Percentiles rank a stretch among this genome's conserved stretches.
Conservation (phyloP, 2,888 invertebrate species). For the Sphaerophoria taeniata region DNA sequence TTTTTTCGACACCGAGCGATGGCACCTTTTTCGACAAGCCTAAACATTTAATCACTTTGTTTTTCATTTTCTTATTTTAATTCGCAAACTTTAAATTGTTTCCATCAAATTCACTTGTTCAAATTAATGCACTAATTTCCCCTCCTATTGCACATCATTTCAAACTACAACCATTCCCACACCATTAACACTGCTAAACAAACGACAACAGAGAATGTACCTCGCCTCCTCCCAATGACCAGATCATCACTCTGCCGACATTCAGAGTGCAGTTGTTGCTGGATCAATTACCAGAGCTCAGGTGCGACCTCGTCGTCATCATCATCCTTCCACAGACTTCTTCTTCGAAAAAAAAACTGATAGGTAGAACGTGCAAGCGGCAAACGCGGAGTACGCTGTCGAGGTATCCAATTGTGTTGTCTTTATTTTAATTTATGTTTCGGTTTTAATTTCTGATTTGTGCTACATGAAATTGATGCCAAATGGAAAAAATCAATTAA, state of each 20-base stretch:
- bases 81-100: neutral
- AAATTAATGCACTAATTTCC: neutral
- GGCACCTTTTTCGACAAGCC: too few species aligned
- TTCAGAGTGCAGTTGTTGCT: constrained; percentile 53
- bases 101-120: constrained; percentile 10
- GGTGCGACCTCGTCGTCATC: constrained; percentile 67
- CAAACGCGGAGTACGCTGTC: constrained; percentile 14
- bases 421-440: constrained; percentile 74
- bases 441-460: constrained; percentile 74
- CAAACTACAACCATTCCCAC: neutral
- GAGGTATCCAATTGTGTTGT: constrained; percentile 56
- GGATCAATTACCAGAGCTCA: constrained; percentile 70
- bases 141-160: neutral
- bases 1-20: too few species aligned
- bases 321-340: constrained; percentile 19
- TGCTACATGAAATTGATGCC: constrained; percentile 74
- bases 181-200: constrained; percentile 48
- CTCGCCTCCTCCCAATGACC: constrained; percentile 10
- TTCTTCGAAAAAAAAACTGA: neutral
- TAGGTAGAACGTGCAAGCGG: neutral
- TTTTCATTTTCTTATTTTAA: neutral
- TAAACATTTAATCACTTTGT: too few species aligned
- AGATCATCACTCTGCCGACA: neutral
- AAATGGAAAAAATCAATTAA: constrained; percentile 74
- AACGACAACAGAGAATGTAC: constrained; percentile 24